phyloP scores from a whole-genome alignment of 2,113 vertebrate genomes.

The Climacteris rufus region DNA sequence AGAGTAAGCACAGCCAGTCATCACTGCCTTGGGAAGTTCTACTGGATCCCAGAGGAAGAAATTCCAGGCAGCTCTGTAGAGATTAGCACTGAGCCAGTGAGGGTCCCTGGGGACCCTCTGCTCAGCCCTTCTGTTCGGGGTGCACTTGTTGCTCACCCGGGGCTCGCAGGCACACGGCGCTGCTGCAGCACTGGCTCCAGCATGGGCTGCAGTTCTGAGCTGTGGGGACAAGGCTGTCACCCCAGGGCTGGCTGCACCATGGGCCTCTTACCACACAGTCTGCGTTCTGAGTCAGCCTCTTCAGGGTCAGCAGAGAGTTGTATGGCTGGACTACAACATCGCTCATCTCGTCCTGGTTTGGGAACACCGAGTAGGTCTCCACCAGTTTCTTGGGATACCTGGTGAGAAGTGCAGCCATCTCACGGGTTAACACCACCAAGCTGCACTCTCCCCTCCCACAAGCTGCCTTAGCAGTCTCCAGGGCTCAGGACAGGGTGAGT shows the following conservation, averaged over 20 bases:
- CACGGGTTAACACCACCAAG: constrained; percentile 2
- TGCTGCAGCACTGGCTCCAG: neutral
- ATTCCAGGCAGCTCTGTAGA: neutral
- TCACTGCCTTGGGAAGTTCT: neutral
- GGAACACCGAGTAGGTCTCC: constrained; percentile 97
- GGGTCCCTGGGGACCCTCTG: neutral
- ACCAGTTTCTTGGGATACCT: constrained; percentile 99
- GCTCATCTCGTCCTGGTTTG: constrained; percentile 98
- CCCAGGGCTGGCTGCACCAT: neutral
- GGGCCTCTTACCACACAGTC: constrained; percentile 89
- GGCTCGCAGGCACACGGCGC: rapidly evolving
- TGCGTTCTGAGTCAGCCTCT: constrained; percentile 96
- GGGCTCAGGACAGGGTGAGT: constrained; percentile 47
- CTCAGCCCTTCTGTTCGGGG: rapidly evolving
- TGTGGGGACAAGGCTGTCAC: neutral
- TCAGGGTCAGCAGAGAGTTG: constrained; percentile 94
- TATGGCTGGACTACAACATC: constrained; percentile 97
- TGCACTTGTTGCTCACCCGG: rapidly evolving
- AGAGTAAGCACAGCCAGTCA: neutral
- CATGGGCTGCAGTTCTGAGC: neutral
- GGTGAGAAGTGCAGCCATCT: neutral
- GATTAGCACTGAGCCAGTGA: neutral
- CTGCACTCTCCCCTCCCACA: neutral
- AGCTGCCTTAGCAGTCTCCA: constrained; percentile 16
- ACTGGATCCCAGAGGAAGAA: neutral